Evolutionary conservation across 2,888 invertebrate species (phyloP), one percentile per base, ranked within the genome.

Genomic region (Diadromus collaris): DNA sequence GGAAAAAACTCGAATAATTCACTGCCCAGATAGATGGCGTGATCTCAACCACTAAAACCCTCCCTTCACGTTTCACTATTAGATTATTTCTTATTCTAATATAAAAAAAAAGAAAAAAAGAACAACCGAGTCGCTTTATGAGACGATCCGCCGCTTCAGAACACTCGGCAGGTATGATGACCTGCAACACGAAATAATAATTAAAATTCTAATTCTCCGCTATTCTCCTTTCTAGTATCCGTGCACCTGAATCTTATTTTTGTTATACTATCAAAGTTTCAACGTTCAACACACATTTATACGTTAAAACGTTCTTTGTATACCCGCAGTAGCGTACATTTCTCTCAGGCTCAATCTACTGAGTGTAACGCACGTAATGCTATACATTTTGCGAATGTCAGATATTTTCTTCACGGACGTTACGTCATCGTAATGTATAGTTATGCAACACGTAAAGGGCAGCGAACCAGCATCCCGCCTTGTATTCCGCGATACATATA

Each of bases 361-460:
- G 41, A 48, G 27, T 73, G n/a, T 38, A 71, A 63, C 77, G 51
- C 64, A 38, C 38, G 44, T 72, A 60, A 48, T 70, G 32, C 41
- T 71, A 75, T 71, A 71, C 75, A 75, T 75, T 67, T 71, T 61
- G 19, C 70, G 56, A 75, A 79, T 79, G 41, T 67, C 71, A 70
- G 61, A 67, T 67, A 75, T 75, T 79, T 56, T 67, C 75, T 46
- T 79, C 60, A 44, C 67, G 61, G 51, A 54, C 61, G 60, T 70
- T 67, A 58, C 65, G 48, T 70, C 65, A 67, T 46, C 69, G 21
- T 32, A 60, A 60, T 51, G 24, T 58, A 24, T 54, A 65, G 51
- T 74, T 67, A 46, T 63, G 58, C 56, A 60, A 72, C 46, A 56
- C 54, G 67, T 51, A 41, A 51, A 56, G 32, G 19, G 27, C 34